These are phyloP conservation scores for Anoplophora glabripennis DNA, from an alignment of 1,140 invertebrate genomes.

Conservation along the genomic window DNA sequence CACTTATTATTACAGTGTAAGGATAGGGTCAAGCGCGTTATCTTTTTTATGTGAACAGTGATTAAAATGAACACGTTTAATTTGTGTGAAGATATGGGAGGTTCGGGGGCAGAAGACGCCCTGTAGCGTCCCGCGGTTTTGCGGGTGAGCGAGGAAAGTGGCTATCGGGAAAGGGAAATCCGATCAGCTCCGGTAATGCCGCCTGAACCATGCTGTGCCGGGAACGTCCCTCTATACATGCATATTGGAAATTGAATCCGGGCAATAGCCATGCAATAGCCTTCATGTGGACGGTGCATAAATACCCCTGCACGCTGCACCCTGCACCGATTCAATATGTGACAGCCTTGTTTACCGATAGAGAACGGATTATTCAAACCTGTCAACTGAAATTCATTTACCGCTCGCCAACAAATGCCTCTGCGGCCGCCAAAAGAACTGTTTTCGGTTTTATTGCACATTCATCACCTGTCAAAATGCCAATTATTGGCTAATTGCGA, in stretches of 20 bases:
- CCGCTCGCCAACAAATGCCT: slow-evolving; percentile 29
- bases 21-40: too few species aligned
- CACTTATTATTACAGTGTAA: too few species aligned
- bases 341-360: slow-evolving; percentile 44
- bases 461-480: slow-evolving; percentile 34
- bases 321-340: slow-evolving; percentile 39
- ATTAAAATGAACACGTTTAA: too few species aligned
- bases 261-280: slow-evolving; percentile 41
- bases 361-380: slow-evolving; percentile 45
- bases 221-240: slow-evolving; percentile 31
- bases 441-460: slow-evolving; percentile 34
- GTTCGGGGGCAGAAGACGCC: too few species aligned
- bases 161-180: slow-evolving; percentile 16
- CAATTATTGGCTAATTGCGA: slow-evolving; percentile 36
- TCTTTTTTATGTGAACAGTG: too few species aligned
- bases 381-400: slow-evolving; percentile 39
- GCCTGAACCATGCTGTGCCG: slow-evolving; percentile 16
- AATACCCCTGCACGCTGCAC: slow-evolving; percentile 34
- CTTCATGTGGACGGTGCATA: slow-evolving; percentile 41
- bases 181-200: slow-evolving; percentile 15
- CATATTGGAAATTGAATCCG: slow-evolving; percentile 48
- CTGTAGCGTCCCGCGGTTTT: slow-evolving; percentile 2
- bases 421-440: slow-evolving; percentile 29
- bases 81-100: too few species aligned
- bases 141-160: slow-evolving; percentile 6